Evolutionary conservation across 2,888 invertebrate genomes (phyloP).

Genomic region (Hesperia comma): DNA sequence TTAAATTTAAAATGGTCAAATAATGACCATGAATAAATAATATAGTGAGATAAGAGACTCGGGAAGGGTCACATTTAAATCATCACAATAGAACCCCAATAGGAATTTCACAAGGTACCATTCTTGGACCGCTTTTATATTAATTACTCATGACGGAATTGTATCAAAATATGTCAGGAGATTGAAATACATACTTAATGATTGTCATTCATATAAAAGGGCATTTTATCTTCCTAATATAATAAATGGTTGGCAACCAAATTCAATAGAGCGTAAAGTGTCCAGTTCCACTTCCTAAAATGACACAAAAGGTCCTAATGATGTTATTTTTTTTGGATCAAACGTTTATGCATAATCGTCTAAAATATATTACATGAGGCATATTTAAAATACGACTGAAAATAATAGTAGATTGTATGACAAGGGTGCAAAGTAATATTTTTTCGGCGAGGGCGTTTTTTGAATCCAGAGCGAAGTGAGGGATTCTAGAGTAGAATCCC

Average conservation of each 20-base stretch:
- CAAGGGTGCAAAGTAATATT: no score
- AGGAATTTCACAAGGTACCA: constrained; percentile 65
- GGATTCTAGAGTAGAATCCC: no score
- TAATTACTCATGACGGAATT: constrained; percentile 78
- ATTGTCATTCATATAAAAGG: constrained; percentile 36
- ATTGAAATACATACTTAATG: constrained; percentile 51
- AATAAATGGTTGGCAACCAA: constrained; percentile 29
- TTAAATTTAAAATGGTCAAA: constrained; percentile 82
- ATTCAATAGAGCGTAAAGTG: constrained; percentile 18
- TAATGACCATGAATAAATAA: constrained; percentile 84
- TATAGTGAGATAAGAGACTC: constrained; percentile 67
- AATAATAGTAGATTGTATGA: no score
- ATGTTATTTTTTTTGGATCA: neutral
- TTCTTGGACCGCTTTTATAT: constrained; percentile 65
- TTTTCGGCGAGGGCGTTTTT: no score
- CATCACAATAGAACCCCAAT: constrained; percentile 66
- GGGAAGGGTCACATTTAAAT: constrained; percentile 62
- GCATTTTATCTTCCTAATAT: constrained; percentile 28
- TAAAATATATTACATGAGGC: neutral
- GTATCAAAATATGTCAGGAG: constrained; percentile 71
- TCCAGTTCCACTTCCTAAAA: constrained; percentile 29
- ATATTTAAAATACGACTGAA: no score
- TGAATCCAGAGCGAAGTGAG: no score
- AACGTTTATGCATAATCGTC: neutral
- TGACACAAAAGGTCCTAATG: constrained; percentile 9